Conservation (phyloP, 2,888 invertebrate genomes). For the Villa cingulata region DNA sequence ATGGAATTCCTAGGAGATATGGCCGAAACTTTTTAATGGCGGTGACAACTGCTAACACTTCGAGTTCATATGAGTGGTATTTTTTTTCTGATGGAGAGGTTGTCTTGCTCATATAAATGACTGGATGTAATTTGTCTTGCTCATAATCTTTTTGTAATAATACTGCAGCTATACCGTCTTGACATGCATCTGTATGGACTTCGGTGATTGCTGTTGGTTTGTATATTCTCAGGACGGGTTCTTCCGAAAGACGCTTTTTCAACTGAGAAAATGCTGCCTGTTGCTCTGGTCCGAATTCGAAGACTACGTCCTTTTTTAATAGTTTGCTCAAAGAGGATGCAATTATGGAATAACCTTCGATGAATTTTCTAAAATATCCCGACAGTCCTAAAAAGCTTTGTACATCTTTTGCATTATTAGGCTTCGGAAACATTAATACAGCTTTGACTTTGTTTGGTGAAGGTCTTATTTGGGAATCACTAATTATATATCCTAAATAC, state of each 20-base stretch:
- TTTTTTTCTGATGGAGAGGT: not conserved
- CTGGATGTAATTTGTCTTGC: not conserved
- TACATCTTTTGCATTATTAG: no score
- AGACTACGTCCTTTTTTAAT: not conserved
- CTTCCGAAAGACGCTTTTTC: not conserved
- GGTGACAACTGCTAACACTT: not conserved
- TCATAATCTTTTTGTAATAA: not conserved
- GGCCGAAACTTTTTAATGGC: not conserved
- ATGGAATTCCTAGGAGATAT: not conserved
- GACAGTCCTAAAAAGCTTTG: no score
- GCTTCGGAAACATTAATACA: no score
- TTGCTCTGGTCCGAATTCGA: not conserved
- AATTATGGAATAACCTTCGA: no score
- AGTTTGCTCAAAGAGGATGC: not conserved
- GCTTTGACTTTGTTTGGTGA: no score
- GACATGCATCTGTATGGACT: not conserved
- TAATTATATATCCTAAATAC: no score
- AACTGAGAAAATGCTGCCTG: not conserved
- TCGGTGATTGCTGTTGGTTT: not conserved
- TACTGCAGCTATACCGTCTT: not conserved
- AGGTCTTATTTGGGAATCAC: no score
- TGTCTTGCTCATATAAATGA: not conserved
- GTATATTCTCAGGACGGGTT: not conserved
- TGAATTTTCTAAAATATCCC: no score
- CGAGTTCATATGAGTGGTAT: conserved; percentile 15